Conservation (phyloP, 2,113 vertebrate species). For the Casuarius casuarius region DNA sequence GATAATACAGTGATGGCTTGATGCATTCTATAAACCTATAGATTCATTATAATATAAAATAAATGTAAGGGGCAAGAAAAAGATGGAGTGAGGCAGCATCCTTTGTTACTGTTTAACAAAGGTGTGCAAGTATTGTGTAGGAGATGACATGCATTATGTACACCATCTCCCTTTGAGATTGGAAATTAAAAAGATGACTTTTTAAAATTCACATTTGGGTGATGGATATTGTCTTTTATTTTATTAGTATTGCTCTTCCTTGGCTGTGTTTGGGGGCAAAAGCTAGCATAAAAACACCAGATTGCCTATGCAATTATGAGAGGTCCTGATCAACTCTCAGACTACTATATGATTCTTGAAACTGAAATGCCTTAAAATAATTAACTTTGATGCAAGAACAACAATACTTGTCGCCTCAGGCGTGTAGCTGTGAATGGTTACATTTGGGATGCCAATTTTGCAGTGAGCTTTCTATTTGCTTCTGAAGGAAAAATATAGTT, state of each 20-base stretch:
- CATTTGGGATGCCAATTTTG: background rate
- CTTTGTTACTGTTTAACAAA: background rate
- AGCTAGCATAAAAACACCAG: background rate
- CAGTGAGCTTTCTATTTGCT: background rate
- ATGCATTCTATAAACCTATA: background rate
- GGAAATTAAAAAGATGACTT: background rate
- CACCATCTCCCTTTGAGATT: background rate
- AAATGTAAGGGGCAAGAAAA: background rate
- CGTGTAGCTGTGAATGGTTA: background rate
- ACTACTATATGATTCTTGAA: background rate
- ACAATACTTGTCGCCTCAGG: background rate
- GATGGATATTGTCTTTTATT: background rate
- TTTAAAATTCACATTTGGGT: background rate
- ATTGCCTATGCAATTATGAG: background rate
- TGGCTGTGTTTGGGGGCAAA: background rate
- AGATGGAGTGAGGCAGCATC: background rate
- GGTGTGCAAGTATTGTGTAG: rapidly evolving
- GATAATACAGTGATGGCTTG: background rate
- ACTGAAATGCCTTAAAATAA: background rate
- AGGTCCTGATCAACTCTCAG: background rate
- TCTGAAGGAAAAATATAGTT: background rate
- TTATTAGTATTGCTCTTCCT: background rate
- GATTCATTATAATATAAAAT: background rate
- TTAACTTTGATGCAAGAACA: background rate
- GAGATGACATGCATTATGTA: background rate